Evolutionary conservation across 2,888 invertebrate genomes (phyloP), one percentile per base, ranked within the genome.

Genomic region (Therioaphis trifolii): DNA sequence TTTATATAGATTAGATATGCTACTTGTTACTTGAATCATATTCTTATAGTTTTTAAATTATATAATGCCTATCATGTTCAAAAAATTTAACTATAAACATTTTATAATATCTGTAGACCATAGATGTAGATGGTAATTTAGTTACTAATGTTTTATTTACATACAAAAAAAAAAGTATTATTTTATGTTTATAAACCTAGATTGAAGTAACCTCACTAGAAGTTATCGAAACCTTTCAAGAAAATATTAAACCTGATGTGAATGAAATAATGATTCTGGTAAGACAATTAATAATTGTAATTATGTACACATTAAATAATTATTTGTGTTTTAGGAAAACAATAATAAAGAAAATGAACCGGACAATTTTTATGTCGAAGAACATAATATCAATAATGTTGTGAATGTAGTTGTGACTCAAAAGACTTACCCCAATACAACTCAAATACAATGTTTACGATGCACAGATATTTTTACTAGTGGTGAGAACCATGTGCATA

Each of bases 401-500:
- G 35, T 35, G 14, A 63, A 71, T 71, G 3, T n/a, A 9, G 21
- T 2, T 61, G 14, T 27, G 2, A n/a, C 18, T 5, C n/a, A 35
- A 40, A 40, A 63, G 0, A 12, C 4, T 15, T 52, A 63, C 52
- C 24, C 1, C 61, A 74, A 21, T 49, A 40, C 35, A 66, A 74
- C 63, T 82, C n/a, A 82, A 61, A 82, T 63, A 63, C 82, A 82
- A 24, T 82, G 82, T 52, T 74, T 82, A 74, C 82, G 82, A 9
- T 82, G 82, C 49, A 82, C 74, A 74, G 4, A 35, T 14, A 66
- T 12, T 40, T 82, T 82, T 74, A 66, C 21, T 7, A 52, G 43
- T 82, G 82, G 82, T 82, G 24, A 66, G 68, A n/a, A 52, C 49
- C 5, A 21, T 46, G 9, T 75, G 15, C 40, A 55, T 40, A 58